phyloP scores from a whole-genome alignment of 2,888 invertebrate species.

The Cantharis nigra region DNA sequence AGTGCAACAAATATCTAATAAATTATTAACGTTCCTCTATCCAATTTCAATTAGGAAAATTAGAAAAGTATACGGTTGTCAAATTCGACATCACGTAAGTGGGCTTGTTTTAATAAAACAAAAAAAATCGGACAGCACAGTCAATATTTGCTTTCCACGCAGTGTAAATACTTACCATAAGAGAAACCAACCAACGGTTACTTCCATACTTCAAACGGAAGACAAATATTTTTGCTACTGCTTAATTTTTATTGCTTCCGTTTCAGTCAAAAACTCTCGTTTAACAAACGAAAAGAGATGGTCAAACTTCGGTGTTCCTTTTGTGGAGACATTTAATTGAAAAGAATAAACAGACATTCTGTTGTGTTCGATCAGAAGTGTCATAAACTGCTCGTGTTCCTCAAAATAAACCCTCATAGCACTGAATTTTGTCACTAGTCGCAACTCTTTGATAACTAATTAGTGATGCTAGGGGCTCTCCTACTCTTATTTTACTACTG shows the following conservation, averaged over 20 bases:
- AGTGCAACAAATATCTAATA: slow-evolving; percentile 19
- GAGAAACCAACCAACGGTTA: not conserved
- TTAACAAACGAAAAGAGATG: not conserved
- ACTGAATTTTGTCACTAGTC: slow-evolving; percentile 53
- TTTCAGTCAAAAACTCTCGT: not conserved
- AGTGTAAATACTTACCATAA: not conserved
- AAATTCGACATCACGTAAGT: not conserved
- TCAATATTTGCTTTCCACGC: not conserved
- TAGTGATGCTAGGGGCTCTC: slow-evolving; percentile 59
- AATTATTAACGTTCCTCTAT: slow-evolving; percentile 7
- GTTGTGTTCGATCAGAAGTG: not conserved
- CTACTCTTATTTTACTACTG: slow-evolving; percentile 56
- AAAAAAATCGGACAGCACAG: not conserved
- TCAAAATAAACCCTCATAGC: slow-evolving; percentile 52
- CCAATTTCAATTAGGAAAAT: not conserved
- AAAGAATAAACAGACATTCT: not conserved
- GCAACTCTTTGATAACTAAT: slow-evolving; percentile 65
- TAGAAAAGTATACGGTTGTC: not conserved
- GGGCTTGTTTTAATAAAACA: not conserved
- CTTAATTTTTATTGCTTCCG: not conserved
- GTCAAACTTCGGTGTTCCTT: not conserved
- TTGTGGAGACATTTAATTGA: not conserved
- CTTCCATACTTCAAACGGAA: not conserved
- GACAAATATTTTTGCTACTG: not conserved
- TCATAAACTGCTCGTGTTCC: slow-evolving; percentile 44